phyloP scores from a whole-genome alignment of 2,113 vertebrate species.

The Heterotis niloticus region DNA sequence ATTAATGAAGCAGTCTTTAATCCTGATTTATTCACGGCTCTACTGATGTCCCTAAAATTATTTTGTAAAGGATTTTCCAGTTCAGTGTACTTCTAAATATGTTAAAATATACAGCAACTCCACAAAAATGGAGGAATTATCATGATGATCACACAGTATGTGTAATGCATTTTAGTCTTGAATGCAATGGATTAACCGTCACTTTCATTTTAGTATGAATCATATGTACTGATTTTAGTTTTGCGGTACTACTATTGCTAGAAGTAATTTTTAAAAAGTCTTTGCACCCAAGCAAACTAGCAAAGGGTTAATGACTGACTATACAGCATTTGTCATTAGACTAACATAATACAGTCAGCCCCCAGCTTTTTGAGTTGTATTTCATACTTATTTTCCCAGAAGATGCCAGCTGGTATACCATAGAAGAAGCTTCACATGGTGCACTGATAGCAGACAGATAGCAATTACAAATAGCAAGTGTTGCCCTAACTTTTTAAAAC shows the following conservation, averaged over 20 bases:
- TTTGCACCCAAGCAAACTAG: background rate
- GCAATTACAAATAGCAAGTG: too few relatives aligned
- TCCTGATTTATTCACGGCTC: slow-evolving; percentile 17
- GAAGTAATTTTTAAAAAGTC: background rate
- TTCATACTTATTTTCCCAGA: too few relatives aligned
- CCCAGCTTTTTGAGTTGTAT: too few relatives aligned
- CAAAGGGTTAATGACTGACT: background rate
- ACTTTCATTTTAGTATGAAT: background rate
- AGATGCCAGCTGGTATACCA: too few relatives aligned
- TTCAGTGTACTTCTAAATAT: slow-evolving; percentile 17
- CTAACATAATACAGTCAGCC: background rate
- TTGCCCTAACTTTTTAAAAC: too few relatives aligned
- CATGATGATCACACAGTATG: background rate
- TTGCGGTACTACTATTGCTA: background rate
- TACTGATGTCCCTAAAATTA: slow-evolving; percentile 24
- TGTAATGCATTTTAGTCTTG: background rate
- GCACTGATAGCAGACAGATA: too few relatives aligned
- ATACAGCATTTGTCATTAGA: background rate
- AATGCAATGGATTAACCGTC: background rate
- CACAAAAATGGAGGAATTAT: slow-evolving; percentile 37
- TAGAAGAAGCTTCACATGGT: too few relatives aligned
- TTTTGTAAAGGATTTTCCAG: slow-evolving; percentile 38
- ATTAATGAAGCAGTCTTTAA: slow-evolving; percentile 35
- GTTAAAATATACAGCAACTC: slow-evolving; percentile 29
- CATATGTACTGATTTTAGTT: background rate